phyloP scores from a whole-genome alignment of 2,797 vertebrate species.

The Epinephelus coioides region DNA sequence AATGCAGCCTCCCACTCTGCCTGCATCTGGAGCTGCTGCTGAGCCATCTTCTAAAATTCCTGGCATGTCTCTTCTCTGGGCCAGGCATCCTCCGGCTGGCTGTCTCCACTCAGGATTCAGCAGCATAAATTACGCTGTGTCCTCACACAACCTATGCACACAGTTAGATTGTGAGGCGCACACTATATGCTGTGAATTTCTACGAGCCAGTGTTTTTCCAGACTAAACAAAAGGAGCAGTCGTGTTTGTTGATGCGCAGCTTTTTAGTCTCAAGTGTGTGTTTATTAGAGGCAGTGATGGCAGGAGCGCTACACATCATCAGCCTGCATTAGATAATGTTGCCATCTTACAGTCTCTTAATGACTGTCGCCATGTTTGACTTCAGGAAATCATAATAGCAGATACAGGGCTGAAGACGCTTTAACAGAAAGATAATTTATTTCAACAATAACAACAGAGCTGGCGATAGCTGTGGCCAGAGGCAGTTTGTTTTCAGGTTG shows the following conservation, averaged over 20 bases:
- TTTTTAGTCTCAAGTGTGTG: neutral
- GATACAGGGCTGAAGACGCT: too few relatives aligned
- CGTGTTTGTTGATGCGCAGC: neutral
- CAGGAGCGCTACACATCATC: neutral
- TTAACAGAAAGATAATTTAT: too few relatives aligned
- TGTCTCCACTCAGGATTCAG: constrained; percentile 68
- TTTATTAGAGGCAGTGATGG: neutral
- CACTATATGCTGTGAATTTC: neutral
- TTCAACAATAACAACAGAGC: too few relatives aligned
- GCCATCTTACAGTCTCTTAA: too few relatives aligned
- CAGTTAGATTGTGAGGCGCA: constrained; percentile 23
- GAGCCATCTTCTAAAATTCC: constrained; percentile 73
- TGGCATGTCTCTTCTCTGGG: constrained; percentile 69
- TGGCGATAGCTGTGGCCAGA: too few relatives aligned
- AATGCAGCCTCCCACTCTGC: constrained; percentile 32
- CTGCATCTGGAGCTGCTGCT: constrained; percentile 72
- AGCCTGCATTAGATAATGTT: too few relatives aligned
- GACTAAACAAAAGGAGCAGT: constrained; percentile 19
- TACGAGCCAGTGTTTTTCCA: constrained; percentile 10
- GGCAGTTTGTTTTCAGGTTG: too few relatives aligned
- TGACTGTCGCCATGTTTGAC: too few relatives aligned
- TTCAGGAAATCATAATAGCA: too few relatives aligned
- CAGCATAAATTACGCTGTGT: constrained; percentile 77
- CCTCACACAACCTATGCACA: constrained; percentile 74
- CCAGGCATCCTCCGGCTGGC: constrained; percentile 62